Evolutionary conservation across 2,113 vertebrate species (phyloP), one percentile per base, ranked within the genome.

Genomic region (Rhinogobius similis): DNA sequence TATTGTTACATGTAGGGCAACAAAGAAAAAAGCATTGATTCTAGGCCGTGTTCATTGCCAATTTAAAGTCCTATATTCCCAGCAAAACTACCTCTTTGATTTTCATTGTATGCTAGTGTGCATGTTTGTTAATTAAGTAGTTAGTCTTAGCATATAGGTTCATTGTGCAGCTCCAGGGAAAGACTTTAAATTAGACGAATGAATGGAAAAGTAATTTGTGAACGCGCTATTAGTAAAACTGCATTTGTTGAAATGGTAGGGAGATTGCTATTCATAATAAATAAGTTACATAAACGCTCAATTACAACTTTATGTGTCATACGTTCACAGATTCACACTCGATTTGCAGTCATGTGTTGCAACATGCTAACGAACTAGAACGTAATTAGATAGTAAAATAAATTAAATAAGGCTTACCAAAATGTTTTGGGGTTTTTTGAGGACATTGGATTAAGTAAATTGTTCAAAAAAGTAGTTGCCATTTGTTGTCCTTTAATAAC

Each of bases 1-100:
- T 81, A 75, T 77, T 73, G 71, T 77, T 81, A 78, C 69, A 75
- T 72, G 68, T 63, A 85, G 84, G 55, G 77, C 59, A 73, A 77
- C 72, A 43, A 76, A 79, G 62, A 48, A 66, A 69, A 16, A 16
- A 6, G 5, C 56, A 18, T 27, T 27, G 16, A 59, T 61, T n/a
- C 58, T 21, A 18, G 7, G 58, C 18, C 18, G 10, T 38, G 18
- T 21, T 61, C 29, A 26, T 10, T 29, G 55, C 58, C 29, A 36
- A 61, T 32, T 59, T 20, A 10, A 59, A 29, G 12, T 32, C 26
- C 56, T 12, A 59, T 59, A 32, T 59, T 18, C 16, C 56, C 20
- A 32, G 6, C 29, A 61, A 21, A 38, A 38, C 32, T 10, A 36
- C 9, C 27, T 61, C 20, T 61, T 61, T 61, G 14, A 6, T 36